These are phyloP conservation scores for Corvus moneduloides DNA, from an alignment of 2,113 vertebrate species.

Conservation along the genomic window DNA sequence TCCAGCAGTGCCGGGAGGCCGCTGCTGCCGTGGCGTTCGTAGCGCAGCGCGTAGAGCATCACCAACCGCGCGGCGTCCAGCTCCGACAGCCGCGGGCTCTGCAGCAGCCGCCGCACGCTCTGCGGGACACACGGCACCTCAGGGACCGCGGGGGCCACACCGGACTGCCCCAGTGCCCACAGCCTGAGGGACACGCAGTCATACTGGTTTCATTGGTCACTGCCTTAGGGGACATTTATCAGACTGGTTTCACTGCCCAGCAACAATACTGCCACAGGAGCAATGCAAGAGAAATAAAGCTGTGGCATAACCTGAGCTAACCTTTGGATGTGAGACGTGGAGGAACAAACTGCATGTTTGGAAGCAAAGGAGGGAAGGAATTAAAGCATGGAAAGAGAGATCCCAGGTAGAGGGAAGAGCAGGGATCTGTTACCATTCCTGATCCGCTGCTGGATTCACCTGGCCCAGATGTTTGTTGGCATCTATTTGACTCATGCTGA, in stretches of 20 bases:
- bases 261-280: neutral
- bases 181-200: neutral
- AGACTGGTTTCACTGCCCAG: neutral
- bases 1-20: conserved; percentile 80
- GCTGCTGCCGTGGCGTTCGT: conserved; percentile 90
- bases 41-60: conserved; percentile 92
- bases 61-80: conserved; percentile 87
- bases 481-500: neutral
- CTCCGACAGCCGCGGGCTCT: conserved; percentile 83
- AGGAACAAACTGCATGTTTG: neutral
- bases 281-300: too few species aligned
- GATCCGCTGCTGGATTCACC: neutral
- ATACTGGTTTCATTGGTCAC: rapidly evolving
- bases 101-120: conserved; percentile 87
- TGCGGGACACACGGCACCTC: conserved; percentile 12
- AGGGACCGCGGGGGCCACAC: neutral
- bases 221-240: neutral
- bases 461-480: neutral
- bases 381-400: neutral
- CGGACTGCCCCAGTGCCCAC: neutral
- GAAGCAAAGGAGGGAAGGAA: neutral
- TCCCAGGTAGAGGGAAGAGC: neutral
- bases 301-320: neutral
- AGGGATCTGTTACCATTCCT: neutral
- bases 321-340: neutral